Conservation (phyloP, 2,113 vertebrate species). For the Sphaerodactylus townsendi region DNA sequence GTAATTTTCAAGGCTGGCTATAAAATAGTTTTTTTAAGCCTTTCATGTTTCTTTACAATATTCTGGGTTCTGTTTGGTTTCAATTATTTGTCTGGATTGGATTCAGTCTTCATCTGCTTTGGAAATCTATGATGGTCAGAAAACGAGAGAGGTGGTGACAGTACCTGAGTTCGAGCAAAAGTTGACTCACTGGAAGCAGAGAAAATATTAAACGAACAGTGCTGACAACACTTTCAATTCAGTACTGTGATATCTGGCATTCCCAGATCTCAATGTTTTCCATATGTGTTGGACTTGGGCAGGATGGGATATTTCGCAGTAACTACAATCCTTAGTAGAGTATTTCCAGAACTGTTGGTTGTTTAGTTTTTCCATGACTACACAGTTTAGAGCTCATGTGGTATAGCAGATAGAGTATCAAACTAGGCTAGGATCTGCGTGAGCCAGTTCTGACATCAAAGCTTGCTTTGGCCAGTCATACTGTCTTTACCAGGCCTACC, state of each 20-base stretch:
- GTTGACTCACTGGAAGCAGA: background rate
- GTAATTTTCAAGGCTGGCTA: background rate
- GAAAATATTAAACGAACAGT: slow-evolving; percentile 1
- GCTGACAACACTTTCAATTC: slow-evolving; percentile 4
- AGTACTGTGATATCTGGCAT: background rate
- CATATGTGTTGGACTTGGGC: background rate
- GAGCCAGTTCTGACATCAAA: too few species aligned
- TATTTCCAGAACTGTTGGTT: background rate
- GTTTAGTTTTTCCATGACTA: background rate
- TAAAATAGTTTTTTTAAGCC: background rate
- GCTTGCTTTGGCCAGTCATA: too few species aligned
- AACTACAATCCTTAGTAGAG: background rate
- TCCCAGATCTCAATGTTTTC: background rate
- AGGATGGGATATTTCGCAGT: background rate
- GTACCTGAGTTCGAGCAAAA: background rate
- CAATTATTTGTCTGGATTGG: background rate
- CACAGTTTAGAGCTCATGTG: too few species aligned
- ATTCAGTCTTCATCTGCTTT: background rate
- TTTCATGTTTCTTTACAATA: background rate
- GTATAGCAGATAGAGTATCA: too few species aligned
- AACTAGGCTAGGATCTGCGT: too few species aligned
- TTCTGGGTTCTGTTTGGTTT: background rate
- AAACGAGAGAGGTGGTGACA: slow-evolving; percentile 7
- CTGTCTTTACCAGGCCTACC: too few species aligned
- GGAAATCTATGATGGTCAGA: background rate